Conservation (phyloP, 2,113 vertebrate species). For the Lamprotornis superbus region DNA sequence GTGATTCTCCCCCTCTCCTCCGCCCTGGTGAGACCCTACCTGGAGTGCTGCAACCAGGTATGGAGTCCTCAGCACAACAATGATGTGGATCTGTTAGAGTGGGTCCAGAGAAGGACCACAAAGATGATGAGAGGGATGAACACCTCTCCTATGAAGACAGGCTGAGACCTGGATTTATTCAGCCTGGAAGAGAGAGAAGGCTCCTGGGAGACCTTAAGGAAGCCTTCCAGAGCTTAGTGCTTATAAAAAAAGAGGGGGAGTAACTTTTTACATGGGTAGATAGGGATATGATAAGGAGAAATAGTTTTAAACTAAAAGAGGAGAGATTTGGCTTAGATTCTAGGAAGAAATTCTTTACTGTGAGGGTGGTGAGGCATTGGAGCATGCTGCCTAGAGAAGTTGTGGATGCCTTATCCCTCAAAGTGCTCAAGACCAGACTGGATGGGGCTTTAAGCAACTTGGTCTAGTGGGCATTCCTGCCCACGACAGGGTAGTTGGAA, state of each 20-base stretch:
- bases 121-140: background rate
- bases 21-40: background rate
- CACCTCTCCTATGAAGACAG: background rate
- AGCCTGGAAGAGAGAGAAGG: background rate
- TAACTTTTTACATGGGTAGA: background rate
- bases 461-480: background rate
- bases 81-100: background rate
- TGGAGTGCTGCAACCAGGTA: background rate
- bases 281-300: background rate
- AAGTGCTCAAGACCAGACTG: background rate
- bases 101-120: background rate
- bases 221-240: background rate
- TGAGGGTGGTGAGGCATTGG: background rate
- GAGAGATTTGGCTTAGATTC: background rate
- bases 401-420: background rate
- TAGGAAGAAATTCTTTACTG: background rate
- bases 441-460: background rate
- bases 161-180: background rate
- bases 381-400: background rate
- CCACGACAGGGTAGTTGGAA: fast-evolving
- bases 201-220: background rate
- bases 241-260: background rate
- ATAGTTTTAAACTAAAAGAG: background rate
- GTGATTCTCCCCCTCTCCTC: fast-evolving
- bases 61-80: background rate